A percentile compares a stretch with the other conserved stretches of the same genome.
These are phyloP conservation scores for Nephila pilipes DNA, from an alignment of 1,140 invertebrate genomes.

Conservation along the genomic window DNA sequence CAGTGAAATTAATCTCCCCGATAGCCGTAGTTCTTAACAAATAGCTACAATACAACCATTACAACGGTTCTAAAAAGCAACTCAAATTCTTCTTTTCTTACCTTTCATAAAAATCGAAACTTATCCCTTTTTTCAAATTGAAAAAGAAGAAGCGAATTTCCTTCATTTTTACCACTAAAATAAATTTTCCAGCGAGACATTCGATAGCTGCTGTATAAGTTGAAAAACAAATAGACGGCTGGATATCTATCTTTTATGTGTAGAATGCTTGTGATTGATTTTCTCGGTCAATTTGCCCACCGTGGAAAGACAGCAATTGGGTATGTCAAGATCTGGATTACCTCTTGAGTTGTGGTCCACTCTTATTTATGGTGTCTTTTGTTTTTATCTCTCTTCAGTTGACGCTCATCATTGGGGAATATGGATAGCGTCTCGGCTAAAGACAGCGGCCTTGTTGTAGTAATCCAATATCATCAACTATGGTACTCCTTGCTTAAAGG, in stretches of 20 bases:
- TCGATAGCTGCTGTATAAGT: not conserved
- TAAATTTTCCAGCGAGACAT: not conserved
- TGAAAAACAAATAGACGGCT: not conserved
- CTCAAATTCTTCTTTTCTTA: too few relatives aligned
- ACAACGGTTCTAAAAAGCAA: too few relatives aligned
- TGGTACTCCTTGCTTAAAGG: not conserved
- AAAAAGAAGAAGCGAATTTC: not conserved
- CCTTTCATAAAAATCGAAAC: too few relatives aligned
- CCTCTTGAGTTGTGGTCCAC: constrained; percentile 57
- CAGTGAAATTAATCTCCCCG: too few relatives aligned
- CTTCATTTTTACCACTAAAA: constrained; percentile 23
- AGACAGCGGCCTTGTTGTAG: too few relatives aligned
- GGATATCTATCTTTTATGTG: constrained; percentile 37
- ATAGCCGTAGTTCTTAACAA: too few relatives aligned
- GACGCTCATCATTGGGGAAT: constrained; percentile 22
- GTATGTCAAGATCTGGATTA: constrained; percentile 64
- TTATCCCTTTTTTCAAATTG: not conserved
- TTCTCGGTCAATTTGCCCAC: constrained; percentile 47
- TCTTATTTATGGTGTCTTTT: constrained; percentile 61
- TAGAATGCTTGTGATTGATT: constrained; percentile 47
- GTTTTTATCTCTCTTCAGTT: constrained; percentile 25
- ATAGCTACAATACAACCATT: too few relatives aligned
- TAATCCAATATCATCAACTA: not conserved
- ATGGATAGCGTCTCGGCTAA: not conserved
- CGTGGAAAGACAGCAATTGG: constrained; percentile 37